A percentile compares a stretch with the other conserved stretches of the same genome.
These are phyloP conservation scores for Pipistrellus pipistrellus DNA, from an alignment of 2,797 vertebrate species.

Conservation along the genomic window DNA sequence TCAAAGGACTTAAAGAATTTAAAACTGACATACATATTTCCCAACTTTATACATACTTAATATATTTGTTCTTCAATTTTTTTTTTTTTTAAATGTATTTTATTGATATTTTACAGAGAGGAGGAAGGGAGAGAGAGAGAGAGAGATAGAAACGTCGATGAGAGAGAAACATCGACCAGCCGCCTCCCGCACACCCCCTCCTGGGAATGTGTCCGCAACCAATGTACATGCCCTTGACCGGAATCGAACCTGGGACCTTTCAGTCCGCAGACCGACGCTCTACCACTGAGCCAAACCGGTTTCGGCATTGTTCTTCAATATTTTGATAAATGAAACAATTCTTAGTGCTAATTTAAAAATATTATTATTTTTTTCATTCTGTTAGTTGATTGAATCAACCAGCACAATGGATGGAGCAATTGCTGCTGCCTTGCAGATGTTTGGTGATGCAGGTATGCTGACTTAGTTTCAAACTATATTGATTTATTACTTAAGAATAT, in stretches of 20 bases:
- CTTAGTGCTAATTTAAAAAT: conserved; percentile 51
- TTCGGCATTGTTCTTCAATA: conserved; percentile 41
- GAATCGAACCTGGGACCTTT: too few species aligned
- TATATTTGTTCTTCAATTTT: conserved; percentile 3
- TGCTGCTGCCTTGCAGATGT: conserved; percentile 89
- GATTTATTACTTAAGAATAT: background rate
- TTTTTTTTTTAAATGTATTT: too few species aligned
- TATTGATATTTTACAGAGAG: too few species aligned
- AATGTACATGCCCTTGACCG: too few species aligned
- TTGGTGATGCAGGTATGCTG: conserved; percentile 90
- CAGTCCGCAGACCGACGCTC: too few species aligned
- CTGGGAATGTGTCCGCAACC: too few species aligned
- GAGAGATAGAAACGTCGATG: too few species aligned
- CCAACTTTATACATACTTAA: background rate
- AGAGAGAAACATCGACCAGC: too few species aligned
- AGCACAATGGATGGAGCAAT: conserved; percentile 93
- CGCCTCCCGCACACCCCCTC: too few species aligned
- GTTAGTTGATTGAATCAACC: conserved; percentile 91
- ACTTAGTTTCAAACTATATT: background rate
- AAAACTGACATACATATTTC: background rate
- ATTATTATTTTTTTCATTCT: conserved; percentile 39
- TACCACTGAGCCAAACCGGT: too few species aligned
- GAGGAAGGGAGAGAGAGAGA: too few species aligned
- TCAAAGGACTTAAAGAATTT: conserved; percentile 10
- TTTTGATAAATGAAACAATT: conserved; percentile 13